Evolutionary conservation across 2,113 vertebrate species (phyloP), one percentile per base, ranked within the genome.

Genomic region (Takifugu flavidus): DNA sequence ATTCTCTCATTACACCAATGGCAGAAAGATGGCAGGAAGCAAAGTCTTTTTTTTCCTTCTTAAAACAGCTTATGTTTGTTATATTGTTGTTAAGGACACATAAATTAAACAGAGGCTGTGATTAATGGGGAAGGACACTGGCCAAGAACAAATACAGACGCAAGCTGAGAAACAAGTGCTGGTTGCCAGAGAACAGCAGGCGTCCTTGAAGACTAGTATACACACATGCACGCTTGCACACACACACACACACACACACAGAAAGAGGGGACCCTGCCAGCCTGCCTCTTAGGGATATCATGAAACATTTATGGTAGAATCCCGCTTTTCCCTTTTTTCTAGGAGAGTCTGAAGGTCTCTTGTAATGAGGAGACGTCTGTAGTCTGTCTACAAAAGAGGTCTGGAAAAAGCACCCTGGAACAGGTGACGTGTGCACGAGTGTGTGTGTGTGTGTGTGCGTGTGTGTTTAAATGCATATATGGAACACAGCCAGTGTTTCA

Each of bases 251-350:
- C 56, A 60, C 46, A 53, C 53, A 52, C 39, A 58, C 49, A 53
- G 31, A 69, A 43, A 78, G 52, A 53, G 39, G 65, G 49, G 46
- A 70, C 75, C 25, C 55, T 71, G 77, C 81, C 79, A 79, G 68
- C 60, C 67, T 29, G 49, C 71, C 82, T 88, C 75, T 86, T 76
- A 82, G 73, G 77, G 75, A 76, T 73, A 73, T 78, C 80, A 87
- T 87, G 78, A 89, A 89, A 86, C 86, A 88, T 85, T 89, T 85
- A 86, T 84, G 71, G 83, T 69, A 60, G 71, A 83, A 80, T 73
- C 73, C 76, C 63, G 6, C 45, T 56, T 51, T 53, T 39, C 25
- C 28, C 51, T 42, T 27, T 26, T 51, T 12, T 51, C 8, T 51
- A 65, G 67, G 76, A 74, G 74, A 77, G 79, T 82, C 68, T 85